Evolutionary conservation across 1,140 invertebrate species (phyloP).

Genomic region (Lineus longissimus): DNA sequence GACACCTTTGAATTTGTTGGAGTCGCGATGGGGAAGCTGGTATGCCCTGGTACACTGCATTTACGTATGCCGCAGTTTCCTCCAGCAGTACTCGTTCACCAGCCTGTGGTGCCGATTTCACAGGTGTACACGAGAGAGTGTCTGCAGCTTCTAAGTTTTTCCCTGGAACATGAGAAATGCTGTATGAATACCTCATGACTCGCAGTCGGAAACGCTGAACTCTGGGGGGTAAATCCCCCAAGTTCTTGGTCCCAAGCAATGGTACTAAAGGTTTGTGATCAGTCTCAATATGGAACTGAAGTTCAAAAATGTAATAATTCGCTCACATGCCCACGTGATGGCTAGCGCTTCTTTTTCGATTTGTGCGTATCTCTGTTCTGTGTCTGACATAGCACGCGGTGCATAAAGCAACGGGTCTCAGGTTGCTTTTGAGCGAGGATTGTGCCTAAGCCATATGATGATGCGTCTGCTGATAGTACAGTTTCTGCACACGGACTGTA

Average conservation of each 20-base stretch:
- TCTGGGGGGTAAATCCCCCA: slow-evolving; percentile 16
- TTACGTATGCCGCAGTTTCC: slow-evolving; percentile 8
- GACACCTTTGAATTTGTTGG: slow-evolving; percentile 10
- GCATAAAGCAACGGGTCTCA: neutral
- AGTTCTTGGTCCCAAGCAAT: slow-evolving; percentile 17
- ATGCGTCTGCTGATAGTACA: no score
- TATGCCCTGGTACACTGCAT: slow-evolving; percentile 5
- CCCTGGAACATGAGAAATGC: slow-evolving; percentile 18
- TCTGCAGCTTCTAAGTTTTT: slow-evolving; percentile 18
- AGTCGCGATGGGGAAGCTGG: slow-evolving; percentile 6
- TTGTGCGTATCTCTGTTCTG: slow-evolving; percentile 6
- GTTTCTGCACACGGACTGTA: no score
- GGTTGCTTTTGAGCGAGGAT: no score
- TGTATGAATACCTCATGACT: slow-evolving; percentile 14
- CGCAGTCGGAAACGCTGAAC: slow-evolving; percentile 20
- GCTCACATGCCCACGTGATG: slow-evolving; percentile 5
- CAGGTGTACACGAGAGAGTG: slow-evolving; percentile 9
- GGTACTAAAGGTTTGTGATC: slow-evolving; percentile 22
- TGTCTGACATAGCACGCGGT: neutral
- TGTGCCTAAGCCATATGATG: no score
- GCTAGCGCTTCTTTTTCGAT: slow-evolving; percentile 3
- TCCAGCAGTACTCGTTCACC: slow-evolving; percentile 5
- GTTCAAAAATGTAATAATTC: slow-evolving; percentile 8
- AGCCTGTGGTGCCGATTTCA: no score
- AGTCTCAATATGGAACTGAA: slow-evolving; percentile 19